Base-by-base conservation (phyloP, 2,113 vertebrate genomes). In the Scartelaos histophorus region DNA sequence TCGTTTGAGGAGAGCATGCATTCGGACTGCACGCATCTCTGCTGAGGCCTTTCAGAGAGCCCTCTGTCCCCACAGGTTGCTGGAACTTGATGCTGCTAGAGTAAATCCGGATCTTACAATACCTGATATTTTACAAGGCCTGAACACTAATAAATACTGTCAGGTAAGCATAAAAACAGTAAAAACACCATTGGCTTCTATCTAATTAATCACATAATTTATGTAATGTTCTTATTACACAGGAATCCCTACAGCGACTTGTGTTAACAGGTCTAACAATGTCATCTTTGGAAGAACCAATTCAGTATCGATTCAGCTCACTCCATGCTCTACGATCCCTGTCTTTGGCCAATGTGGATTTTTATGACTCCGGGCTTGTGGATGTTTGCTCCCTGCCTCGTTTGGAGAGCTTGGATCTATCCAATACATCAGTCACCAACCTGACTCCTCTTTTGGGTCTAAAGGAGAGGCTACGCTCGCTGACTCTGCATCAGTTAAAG, bases 41-140 rank as follows among this genome's bases (percentile, higher is more conserved):
- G 96, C 98, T 0, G 96, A 98, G 88, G 98, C 97, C 69, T 99
- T 99, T 84, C 93, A 94, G 85, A 96, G 95, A 73, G 96, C 96
- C 0, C 94, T 99, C 65, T 99, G 97, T 86, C 95, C 95, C 38
- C 97, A 99, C 89, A 95, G 96, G 25, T 91, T 99, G 79, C 92
- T 98, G 62, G 97, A 99, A 87, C 94, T 99, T 16, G 96, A 99
- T 62, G 96, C 97, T 9, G 95, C 97, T 0, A 94, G 95, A 24
- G 96, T 99, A 76, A 99, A 99, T 9, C 96, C 97, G 19, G 98
- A 99, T 78, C 96, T 99, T 82, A 98, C 98, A 0, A 98, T 99
- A 82, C 95, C 96, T 34, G 97, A 99, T 82, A 99, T 99, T 85
- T 94, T 99, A 22, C 95, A 95, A 4, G 96, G 96, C 1, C 95